Conservation (phyloP, 2,888 invertebrate genomes). For the Polydrusus pterygomalis region DNA sequence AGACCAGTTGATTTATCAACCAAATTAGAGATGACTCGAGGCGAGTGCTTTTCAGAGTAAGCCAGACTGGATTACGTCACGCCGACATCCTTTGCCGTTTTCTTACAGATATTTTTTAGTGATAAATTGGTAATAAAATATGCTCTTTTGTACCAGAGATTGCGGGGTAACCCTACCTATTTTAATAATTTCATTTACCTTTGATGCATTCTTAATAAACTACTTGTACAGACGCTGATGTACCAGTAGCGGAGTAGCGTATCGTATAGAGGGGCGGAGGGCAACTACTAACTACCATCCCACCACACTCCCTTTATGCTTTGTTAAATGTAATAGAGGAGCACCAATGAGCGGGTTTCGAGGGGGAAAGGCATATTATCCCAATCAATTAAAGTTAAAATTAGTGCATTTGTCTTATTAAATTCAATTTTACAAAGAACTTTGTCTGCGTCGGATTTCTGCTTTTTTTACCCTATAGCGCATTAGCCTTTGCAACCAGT, state of each 20-base stretch:
- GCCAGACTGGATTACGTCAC: conserved; percentile 49
- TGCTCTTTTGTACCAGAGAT: conserved; percentile 13
- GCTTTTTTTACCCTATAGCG: no score
- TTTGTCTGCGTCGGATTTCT: no score
- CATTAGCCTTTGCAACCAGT: no score
- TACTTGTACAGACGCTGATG: not conserved
- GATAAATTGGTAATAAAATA: conserved; percentile 47
- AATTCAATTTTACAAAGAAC: no score
- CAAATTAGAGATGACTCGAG: conserved; percentile 45
- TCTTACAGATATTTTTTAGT: conserved; percentile 44
- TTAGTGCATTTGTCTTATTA: no score
- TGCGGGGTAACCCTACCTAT: conserved; percentile 10
- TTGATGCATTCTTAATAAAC: conserved; percentile 5
- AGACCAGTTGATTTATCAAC: conserved; percentile 42
- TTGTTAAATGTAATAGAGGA: no score
- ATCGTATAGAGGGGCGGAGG: no score
- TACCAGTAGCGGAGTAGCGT: not conserved
- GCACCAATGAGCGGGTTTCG: no score
- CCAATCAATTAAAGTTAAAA: no score
- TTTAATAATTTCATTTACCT: not conserved
- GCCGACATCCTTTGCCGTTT: conserved; percentile 46
- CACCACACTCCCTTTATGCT: no score
- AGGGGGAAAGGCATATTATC: no score
- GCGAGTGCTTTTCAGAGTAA: conserved; percentile 51
- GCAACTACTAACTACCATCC: no score